A percentile compares a stretch with the other conserved stretches of the same genome.
Conservation (phyloP, 2,888 invertebrate genomes). For the Phrixothrix hirtus region DNA sequence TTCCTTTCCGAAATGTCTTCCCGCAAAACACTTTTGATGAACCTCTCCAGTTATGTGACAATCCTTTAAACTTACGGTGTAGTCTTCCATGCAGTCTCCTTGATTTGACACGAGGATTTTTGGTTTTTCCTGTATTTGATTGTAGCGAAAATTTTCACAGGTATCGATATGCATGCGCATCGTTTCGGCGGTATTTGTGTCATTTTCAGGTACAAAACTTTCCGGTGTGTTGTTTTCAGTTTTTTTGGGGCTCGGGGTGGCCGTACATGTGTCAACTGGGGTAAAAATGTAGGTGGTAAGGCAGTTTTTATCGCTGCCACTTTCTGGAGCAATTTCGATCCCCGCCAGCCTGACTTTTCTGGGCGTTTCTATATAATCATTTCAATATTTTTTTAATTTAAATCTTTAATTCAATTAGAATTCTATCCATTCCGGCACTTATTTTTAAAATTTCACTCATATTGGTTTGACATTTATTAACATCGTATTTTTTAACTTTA, state of each 20-base stretch:
- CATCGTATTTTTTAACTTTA: no score
- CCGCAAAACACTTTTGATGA: slow-evolving; percentile 49
- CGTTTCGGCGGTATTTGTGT: slow-evolving; percentile 38
- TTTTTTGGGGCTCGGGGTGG: slow-evolving; percentile 61
- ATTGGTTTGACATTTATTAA: no score
- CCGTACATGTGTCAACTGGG: slow-evolving; percentile 62
- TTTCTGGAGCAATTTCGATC: slow-evolving; percentile 39
- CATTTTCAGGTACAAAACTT: slow-evolving; percentile 35
- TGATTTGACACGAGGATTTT: slow-evolving; percentile 5
- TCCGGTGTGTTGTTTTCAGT: slow-evolving; percentile 37
- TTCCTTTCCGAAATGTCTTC: slow-evolving; percentile 47
- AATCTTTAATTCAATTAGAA: slow-evolving; percentile 1
- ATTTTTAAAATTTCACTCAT: no score
- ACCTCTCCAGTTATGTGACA: slow-evolving; percentile 44
- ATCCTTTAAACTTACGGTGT: slow-evolving; percentile 15
- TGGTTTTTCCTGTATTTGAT: slow-evolving; percentile 9
- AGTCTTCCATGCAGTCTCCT: slow-evolving; percentile 22
- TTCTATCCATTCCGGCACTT: no score
- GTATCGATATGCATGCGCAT: slow-evolving; percentile 28
- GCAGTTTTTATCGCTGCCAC: slow-evolving; percentile 52
- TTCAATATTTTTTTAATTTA: slow-evolving; percentile 11
- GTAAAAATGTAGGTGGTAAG: slow-evolving; percentile 62
- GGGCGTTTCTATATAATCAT: slow-evolving; percentile 5
- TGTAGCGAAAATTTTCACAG: slow-evolving; percentile 1
- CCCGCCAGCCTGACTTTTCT: slow-evolving; percentile 50